Base-by-base conservation (phyloP, 2,888 invertebrate species). In the Macropis europaea region DNA sequence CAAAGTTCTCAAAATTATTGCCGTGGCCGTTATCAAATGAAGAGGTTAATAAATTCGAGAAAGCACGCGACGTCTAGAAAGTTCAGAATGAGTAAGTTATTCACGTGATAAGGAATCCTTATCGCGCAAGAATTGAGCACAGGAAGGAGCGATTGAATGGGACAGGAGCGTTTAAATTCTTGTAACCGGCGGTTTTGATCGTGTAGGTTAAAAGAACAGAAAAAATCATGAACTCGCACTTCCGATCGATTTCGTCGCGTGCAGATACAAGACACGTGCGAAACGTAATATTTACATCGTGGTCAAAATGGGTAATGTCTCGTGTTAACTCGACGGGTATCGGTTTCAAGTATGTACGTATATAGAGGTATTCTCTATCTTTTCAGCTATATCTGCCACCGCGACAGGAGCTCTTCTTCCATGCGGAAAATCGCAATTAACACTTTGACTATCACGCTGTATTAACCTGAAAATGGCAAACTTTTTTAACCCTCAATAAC, bases 211-310 rank as follows among this genome's bases (percentile, higher is more conserved):
- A 54, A 52, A 24, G 60, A 9, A 54, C 45, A 24, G 60, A 59
- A 50, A 66, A 52, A 59, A 43, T 32, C 50, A 34, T 17, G 19
- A 40, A 47, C 38, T 47, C 15, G 17, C 11, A 11, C 22, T 17
- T 17, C n/a, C 50, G 50, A 66, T 66, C 66, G 59, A 59, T 59
- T 43, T 13, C 2, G 22, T 60, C 50, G 60, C 60, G 60, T 66
- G 66, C 52, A 59, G 43, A 43, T 43, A 60, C 36, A 26, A 22
- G 15, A 24, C 60, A 45, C 61, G 60, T 36, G 66, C 17, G 50
- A 34, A 52, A 36, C 66, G 42, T 47, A 68, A 68, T 42, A 43
- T 42, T 19, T 43, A 38, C 19, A 38, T 34, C 4, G 19, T n/a
- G 26, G 43, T 45, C n/a, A 36, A 62, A 62, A 36, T 36, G 43